A percentile compares a stretch with the other conserved stretches of the same genome.
phyloP scores from a whole-genome alignment of 2,113 vertebrate species.

The Hirundichthys speculiger region DNA sequence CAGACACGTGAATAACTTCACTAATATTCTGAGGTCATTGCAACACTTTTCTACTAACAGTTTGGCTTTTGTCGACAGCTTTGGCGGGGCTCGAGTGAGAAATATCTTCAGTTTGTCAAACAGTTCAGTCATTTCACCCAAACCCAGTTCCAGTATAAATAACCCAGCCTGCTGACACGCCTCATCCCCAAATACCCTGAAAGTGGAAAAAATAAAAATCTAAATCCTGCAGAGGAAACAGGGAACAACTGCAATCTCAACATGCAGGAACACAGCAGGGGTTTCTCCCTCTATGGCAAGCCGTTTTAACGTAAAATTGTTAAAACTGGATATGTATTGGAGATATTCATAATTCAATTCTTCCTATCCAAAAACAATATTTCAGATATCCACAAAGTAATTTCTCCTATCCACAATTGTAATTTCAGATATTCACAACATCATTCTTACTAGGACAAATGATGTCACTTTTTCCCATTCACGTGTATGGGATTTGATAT shows the following conservation, averaged over 20 bases:
- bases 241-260: neutral
- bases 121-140: conserved; percentile 17
- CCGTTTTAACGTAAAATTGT: too few species aligned
- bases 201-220: conserved; percentile 37
- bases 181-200: conserved; percentile 29
- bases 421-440: too few species aligned
- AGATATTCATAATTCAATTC: too few species aligned
- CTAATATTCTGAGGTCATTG: conserved; percentile 1
- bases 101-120: conserved; percentile 2
- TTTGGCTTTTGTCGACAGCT: conserved; percentile 12
- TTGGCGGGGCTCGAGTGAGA: neutral
- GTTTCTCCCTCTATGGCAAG: conserved; percentile 19
- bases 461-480: too few species aligned
- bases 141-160: conserved; percentile 24
- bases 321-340: too few species aligned
- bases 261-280: neutral
- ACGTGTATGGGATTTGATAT: too few species aligned
- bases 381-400: too few species aligned
- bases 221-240: conserved; percentile 20
- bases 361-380: too few species aligned
- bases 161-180: conserved; percentile 18
- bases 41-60: conserved; percentile 4
- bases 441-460: too few species aligned
- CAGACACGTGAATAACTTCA: too few species aligned
- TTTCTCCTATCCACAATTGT: too few species aligned